Conservation (phyloP, 2,888 invertebrate species). For the Conistra vaccinii region DNA sequence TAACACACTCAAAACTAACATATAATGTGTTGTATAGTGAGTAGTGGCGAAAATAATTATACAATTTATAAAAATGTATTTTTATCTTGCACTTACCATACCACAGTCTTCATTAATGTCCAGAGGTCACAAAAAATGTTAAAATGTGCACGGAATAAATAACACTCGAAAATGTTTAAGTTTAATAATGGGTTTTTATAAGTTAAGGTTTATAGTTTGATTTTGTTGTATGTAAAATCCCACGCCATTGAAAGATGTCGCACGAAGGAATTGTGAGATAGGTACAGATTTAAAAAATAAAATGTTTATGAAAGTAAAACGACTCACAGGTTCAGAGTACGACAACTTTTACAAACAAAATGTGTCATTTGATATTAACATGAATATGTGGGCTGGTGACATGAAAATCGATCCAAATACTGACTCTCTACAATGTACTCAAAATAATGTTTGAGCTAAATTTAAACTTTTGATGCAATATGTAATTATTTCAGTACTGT, state of each 20-base stretch:
- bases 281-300: slow-evolving; percentile 25
- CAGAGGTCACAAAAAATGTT: slow-evolving; percentile 66
- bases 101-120: slow-evolving; percentile 64
- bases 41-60: slow-evolving; percentile 68
- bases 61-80: slow-evolving; percentile 63
- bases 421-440: slow-evolving; percentile 15
- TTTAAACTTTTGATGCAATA: slow-evolving; percentile 15
- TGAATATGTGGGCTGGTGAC: slow-evolving; percentile 72
- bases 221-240: slow-evolving; percentile 62
- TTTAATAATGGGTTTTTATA: slow-evolving; percentile 58
- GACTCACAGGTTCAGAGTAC: slow-evolving; percentile 64
- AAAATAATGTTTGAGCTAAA: slow-evolving; percentile 21
- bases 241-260: slow-evolving; percentile 66
- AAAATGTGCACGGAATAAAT: slow-evolving; percentile 67
- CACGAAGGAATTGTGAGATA: slow-evolving; percentile 52
- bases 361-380: slow-evolving; percentile 73
- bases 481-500: slow-evolving; percentile 31
- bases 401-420: slow-evolving; percentile 70
- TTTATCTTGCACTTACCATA: slow-evolving; percentile 68
- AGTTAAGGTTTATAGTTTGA: slow-evolving; percentile 58
- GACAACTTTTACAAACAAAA: slow-evolving; percentile 80
- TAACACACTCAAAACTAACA: slow-evolving; percentile 69
- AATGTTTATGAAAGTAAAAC: slow-evolving; percentile 14
- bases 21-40: slow-evolving; percentile 62
- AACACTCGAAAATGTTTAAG: slow-evolving; percentile 61